Conservation (phyloP, 2,113 vertebrate species). For the Pterocles orientalis region DNA sequence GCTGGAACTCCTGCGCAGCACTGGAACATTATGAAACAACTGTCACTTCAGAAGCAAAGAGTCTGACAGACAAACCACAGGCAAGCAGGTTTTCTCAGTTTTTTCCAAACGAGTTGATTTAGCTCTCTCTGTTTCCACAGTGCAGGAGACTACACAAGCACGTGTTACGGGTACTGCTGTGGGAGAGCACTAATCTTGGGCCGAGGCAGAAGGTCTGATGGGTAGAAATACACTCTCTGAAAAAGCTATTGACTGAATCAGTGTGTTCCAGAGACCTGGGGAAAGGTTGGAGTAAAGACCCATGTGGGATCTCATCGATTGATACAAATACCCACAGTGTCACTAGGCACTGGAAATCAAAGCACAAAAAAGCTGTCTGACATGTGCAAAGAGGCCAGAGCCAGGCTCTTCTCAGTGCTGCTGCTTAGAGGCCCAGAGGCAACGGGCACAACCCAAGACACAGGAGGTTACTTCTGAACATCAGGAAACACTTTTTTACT, state of each 20-base stretch:
- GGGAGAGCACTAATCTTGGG: neutral
- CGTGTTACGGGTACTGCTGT: neutral
- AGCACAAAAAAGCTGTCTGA: neutral
- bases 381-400: no score
- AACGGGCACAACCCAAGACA: neutral
- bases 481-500: neutral
- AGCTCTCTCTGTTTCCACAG: neutral
- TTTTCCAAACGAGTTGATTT: neutral
- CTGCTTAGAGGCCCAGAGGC: neutral
- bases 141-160: neutral
- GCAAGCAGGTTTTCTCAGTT: neutral
- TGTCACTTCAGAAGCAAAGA: neutral
- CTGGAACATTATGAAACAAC: neutral
- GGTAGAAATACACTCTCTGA: neutral
- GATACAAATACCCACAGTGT: neutral
- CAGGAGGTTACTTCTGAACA: neutral
- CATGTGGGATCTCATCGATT: neutral
- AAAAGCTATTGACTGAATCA: neutral
- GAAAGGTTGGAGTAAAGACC: neutral
- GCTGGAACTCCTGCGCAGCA: neutral
- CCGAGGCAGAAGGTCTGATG: neutral
- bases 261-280: fast-evolving
- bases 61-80: neutral
- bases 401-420: neutral
- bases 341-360: constrained; percentile 6